These are phyloP conservation scores for Cerceris ruficornis DNA, from an alignment of 2,888 invertebrate genomes.

Conservation along the genomic window DNA sequence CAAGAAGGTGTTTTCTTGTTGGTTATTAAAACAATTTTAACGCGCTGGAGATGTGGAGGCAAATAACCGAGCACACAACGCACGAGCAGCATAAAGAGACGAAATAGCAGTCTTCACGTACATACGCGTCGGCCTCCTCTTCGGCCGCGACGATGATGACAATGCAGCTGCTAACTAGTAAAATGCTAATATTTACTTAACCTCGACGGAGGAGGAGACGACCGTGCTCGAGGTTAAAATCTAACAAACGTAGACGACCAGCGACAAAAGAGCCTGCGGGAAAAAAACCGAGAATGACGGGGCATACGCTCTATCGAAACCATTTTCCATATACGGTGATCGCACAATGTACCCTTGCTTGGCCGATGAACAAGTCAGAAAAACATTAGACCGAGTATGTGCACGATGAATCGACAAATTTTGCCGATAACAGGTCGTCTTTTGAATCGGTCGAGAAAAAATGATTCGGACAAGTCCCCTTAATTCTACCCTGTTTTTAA, in stretches of 20 bases:
- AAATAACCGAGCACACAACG: background rate
- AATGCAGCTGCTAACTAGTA: slow-evolving; percentile 72
- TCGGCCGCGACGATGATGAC: slow-evolving; percentile 60
- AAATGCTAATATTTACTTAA: slow-evolving; percentile 75
- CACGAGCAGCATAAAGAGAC: background rate
- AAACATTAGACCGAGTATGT: slow-evolving; percentile 52
- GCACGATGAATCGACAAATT: slow-evolving; percentile 48
- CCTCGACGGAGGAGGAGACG: slow-evolving; percentile 41
- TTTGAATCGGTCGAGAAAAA: slow-evolving; percentile 6
- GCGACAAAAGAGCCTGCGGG: slow-evolving; percentile 35
- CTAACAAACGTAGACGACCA: slow-evolving; percentile 42
- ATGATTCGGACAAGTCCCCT: too few relatives aligned
- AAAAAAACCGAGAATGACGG: slow-evolving; percentile 38
- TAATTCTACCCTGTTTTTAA: too few relatives aligned
- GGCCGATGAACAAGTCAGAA: slow-evolving; percentile 20
- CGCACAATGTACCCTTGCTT: slow-evolving; percentile 27
- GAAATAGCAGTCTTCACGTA: slow-evolving; percentile 10
- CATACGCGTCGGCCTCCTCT: background rate
- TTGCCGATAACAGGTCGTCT: slow-evolving; percentile 8
- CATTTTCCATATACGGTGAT: slow-evolving; percentile 56
- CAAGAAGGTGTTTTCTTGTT: background rate
- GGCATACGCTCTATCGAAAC: slow-evolving; percentile 41
- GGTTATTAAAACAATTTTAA: background rate
- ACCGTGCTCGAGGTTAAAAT: slow-evolving; percentile 35
- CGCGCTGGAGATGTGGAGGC: background rate